Evolutionary conservation across 2,113 vertebrate genomes (phyloP), one percentile per base, ranked within the genome.

Genomic region (Myotis yumanensis): DNA sequence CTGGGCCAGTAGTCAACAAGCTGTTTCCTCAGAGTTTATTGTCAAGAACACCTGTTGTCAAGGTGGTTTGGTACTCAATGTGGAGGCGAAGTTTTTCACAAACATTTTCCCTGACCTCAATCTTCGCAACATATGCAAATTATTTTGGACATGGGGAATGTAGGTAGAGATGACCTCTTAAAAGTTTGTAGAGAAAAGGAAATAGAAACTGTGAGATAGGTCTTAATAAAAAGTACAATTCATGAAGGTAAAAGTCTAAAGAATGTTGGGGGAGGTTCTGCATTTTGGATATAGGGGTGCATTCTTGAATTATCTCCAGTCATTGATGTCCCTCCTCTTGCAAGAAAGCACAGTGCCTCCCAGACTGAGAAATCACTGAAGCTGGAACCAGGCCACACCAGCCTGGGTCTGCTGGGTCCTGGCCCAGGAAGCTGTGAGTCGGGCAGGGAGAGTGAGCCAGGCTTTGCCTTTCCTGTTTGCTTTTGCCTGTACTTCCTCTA

Each of bases 391-490:
- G 11, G 11, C 3, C 35, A 8, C 28, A 10, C 30, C 86, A 59
- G 87, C 18, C n/a, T 1, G 2, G 20, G 40, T 9, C 48, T 80
- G 75, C 76, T 90, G 75, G 66, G n/a, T 69, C 40, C 11, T 17
- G 77, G 82, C 46, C 51, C 96, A 76, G 83, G 90, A 95, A 96
- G 66, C 68, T 6, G 0, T 46, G 32, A 62, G 22, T 22, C 1
- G 15, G 79, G 64, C 3, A 8, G 30, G 20, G 8, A 68, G 15
- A 40, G 7, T 9, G 20, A 92, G 85, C 72, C 69, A 22, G 90
- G 52, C 79, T 90, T 72, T 43, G 3, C 84, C 85, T 94, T 97
- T 97, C 92, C 96, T 94, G 71, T 95, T 93, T 91, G 79, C 52
- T 80, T 75, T 87, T 89, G 93, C 51, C 79, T 62, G 77, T 57